Base-by-base conservation (phyloP, 1,140 invertebrate species). In the Hirudo medicinalis region DNA sequence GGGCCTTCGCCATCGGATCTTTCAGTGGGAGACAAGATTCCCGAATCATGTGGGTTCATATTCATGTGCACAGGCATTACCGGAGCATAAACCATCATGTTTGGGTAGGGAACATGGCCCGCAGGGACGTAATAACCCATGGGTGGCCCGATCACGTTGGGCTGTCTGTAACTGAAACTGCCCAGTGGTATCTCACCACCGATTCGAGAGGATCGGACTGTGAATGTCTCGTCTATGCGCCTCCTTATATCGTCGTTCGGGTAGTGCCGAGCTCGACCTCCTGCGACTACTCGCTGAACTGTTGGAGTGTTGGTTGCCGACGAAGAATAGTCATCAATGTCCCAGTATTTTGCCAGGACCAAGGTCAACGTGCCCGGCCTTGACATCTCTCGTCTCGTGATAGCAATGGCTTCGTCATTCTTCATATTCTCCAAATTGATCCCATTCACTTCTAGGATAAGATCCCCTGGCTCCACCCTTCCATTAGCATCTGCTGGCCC, bases 381-480 rank as follows among this genome's bases (percentile, higher is more conserved):
- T 25, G 74, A 36, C 11, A 71, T 36, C 32, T 71, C 63, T 32
- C 54, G 25, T 27, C 57, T 67, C 20, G 74, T 22, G 5, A 49
- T 67, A 8, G 29, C 43, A n/a, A 82, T 79, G 3, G 79, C 79
- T 70, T 80, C 75, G 53, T 80, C 79, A 63, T 82, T 80, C 15
- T 77, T 76, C 71, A 82, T 76, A 67, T 81, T 80, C 54, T 80
- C 80, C 20, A 77, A 94, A 85, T 93, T 94, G 13, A 94, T 91
- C 78, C 94, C 92, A 80, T 97, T 97, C 15, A 94, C 92, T 87
- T 97, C 93, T 74, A 97, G 85, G 79, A 97, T 95, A 93, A 97
- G 96, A 81, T 97, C 94, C n/a, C 94, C 94, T 22, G 93, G 92
- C 83, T 97, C 92, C 84, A 86, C 86, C 88, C 86, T 54, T n/a